These are phyloP conservation scores for Talpa occidentalis DNA, from an alignment of 2,113 vertebrate species.

Conservation along the genomic window DNA sequence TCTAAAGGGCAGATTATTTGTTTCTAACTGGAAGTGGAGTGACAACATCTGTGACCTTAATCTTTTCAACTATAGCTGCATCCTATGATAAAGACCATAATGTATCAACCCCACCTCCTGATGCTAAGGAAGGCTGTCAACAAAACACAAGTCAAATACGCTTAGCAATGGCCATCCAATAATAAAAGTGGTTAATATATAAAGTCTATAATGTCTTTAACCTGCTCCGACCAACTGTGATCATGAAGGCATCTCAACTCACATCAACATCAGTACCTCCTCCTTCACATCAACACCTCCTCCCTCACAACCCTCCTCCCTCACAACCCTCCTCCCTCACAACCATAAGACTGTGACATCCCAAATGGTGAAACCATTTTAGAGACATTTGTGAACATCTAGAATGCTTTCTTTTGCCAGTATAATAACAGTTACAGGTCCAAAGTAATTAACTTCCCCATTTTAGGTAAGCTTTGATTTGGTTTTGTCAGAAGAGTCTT, in stretches of 20 bases:
- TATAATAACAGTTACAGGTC: background rate
- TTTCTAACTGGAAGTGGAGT: background rate
- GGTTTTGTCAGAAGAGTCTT: background rate
- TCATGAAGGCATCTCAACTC: background rate
- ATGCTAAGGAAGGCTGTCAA: background rate
- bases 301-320: background rate
- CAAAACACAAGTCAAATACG: background rate
- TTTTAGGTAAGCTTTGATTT: background rate
- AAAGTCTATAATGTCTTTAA: background rate
- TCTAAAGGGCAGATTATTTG: background rate
- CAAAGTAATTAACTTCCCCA: conserved; percentile 7
- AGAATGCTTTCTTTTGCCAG: background rate
- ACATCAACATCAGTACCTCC: background rate
- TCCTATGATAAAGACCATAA: background rate
- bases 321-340: background rate
- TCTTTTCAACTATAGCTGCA: background rate
- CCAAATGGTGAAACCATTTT: background rate
- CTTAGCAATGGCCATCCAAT: background rate
- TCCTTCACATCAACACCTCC: background rate
- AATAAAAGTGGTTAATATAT: background rate
- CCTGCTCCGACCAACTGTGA: background rate
- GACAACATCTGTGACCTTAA: background rate
- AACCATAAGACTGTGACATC: background rate
- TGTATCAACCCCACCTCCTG: background rate
- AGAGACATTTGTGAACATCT: background rate